These are phyloP conservation scores for Asteroscopus sphinx DNA, from an alignment of 2,888 invertebrate genomes.

Conservation along the genomic window DNA sequence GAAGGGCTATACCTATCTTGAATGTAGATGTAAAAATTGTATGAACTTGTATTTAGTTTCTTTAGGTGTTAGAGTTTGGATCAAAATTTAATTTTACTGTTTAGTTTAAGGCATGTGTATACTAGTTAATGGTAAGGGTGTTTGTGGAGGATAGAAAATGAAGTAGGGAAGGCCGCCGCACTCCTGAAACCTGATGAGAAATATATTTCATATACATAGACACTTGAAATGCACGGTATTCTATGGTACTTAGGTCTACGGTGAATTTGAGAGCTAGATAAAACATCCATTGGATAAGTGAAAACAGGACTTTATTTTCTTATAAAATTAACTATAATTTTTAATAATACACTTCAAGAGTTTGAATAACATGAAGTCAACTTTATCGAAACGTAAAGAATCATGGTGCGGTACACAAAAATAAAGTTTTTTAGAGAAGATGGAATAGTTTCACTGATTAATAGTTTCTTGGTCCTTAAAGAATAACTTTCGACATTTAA, in stretches of 20 bases:
- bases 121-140: conserved; percentile 52
- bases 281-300: not conserved
- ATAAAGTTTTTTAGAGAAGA: too few relatives aligned
- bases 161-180: conserved; percentile 60
- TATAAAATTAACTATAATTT: too few relatives aligned
- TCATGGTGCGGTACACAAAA: too few relatives aligned
- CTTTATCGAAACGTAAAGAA: too few relatives aligned
- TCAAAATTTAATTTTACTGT: conserved; percentile 55
- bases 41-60: conserved; percentile 39
- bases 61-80: conserved; percentile 49
- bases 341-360: too few relatives aligned
- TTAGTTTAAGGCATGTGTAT: conserved; percentile 55
- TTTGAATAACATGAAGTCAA: too few relatives aligned
- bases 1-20: conserved; percentile 17
- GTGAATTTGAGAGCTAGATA: not conserved
- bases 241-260: not conserved
- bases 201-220: conserved; percentile 19
- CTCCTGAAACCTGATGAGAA: conserved; percentile 30
- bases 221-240: conserved; percentile 40
- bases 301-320: too few relatives aligned
- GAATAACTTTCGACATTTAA: too few relatives aligned
- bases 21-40: conserved; percentile 28
- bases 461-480: too few relatives aligned
- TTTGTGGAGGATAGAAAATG: conserved; percentile 40
- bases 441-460: too few relatives aligned